Base-by-base conservation (phyloP, 2,113 vertebrate genomes). In the Oenanthe melanoleuca region DNA sequence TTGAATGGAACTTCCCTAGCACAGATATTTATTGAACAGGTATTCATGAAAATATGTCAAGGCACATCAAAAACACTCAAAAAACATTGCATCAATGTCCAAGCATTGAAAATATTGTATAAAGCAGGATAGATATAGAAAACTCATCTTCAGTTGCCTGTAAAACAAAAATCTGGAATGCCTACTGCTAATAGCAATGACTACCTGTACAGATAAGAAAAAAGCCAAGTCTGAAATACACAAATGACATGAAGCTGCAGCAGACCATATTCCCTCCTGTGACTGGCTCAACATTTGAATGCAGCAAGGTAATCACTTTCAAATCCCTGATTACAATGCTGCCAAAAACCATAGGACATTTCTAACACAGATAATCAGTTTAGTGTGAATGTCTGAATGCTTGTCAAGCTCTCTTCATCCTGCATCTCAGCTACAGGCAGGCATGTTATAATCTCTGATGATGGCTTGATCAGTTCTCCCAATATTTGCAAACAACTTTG, bases 251-350 rank as follows among this genome's bases (percentile, higher is more conserved):
- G 13, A 17, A 91, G n/a, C 40, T 91, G 67, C 56, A 60, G 49
- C 23, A 84, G 50, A 73, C 9, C 0, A 0, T 14, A 38, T 34
- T 86, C 69, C 28, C 47, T 84, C 72, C 60, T 59, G 17, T 29
- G 47, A 47, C 57, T 12, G 14, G 64, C 65, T 91, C 59, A 77
- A 66, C 38, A 64, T 75, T 55, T 38, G 16, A 93, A 93, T 93
- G 92, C 85, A 90, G 85, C 33, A 79, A 83, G 34, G 69, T 89
- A 92, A 95, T 93, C 74, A 4, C 61, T 90, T 87, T 81, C 69
- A 94, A 88, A 96, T 94, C 83, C 92, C 78, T 0, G 16, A 77
- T 87, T 80, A 94, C 52, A 93, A 75, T 25, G 70, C 61, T 69
- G n/a, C 44, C 93, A 94, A 94, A 91, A 91, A 26, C 37, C 28